Percentiles rank a stretch among this genome's conserved stretches.
phyloP scores from a whole-genome alignment of 2,888 invertebrate genomes.

The Tanytarsus gracilentus region DNA sequence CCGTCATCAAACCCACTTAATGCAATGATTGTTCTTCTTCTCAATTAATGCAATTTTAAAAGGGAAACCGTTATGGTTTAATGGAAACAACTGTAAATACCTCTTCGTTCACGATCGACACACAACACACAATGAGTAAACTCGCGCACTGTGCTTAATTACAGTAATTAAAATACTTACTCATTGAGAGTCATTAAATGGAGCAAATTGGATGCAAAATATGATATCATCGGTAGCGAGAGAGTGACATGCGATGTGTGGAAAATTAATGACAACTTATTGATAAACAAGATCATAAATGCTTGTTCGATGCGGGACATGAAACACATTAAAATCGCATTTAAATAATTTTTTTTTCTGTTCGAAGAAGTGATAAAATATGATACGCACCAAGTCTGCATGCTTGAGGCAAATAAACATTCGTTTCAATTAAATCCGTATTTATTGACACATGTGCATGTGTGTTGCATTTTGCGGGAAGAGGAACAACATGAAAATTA shows the following conservation, averaged over 20 bases:
- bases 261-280: constrained; percentile 10
- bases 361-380: background rate
- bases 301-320: background rate
- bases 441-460: background rate
- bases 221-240: background rate
- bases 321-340: no score
- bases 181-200: constrained; percentile 12
- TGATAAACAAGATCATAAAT: background rate
- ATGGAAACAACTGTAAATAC: background rate
- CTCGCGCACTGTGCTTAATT: constrained; percentile 2
- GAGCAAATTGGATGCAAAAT: background rate
- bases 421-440: background rate
- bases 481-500: background rate
- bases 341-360: background rate
- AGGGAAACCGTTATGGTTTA: constrained; percentile 2
- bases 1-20: no score
- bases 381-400: background rate
- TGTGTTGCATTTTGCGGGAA: background rate
- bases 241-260: no score
- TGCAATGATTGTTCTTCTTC: no score
- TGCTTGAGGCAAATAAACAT: constrained; percentile 2
- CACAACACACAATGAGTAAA: background rate
- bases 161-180: constrained; percentile 3
- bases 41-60: background rate
- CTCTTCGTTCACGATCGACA: no score